Conservation (phyloP, 2,113 vertebrate genomes). For the Macquaria ambigua region DNA sequence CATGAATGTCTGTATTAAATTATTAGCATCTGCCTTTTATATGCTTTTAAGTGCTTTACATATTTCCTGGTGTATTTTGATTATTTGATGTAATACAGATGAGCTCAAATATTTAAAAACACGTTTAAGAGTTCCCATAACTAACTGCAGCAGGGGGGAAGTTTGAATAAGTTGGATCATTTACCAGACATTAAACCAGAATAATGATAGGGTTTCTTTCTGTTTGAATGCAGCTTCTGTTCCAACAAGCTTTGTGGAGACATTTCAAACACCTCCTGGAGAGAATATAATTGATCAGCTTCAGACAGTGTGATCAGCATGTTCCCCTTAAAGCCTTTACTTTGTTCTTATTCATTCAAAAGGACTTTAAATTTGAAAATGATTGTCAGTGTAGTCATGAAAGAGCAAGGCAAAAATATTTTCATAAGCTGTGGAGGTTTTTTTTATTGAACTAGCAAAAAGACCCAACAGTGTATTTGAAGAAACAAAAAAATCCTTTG, state of each 20-base stretch:
- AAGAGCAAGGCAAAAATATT: neutral
- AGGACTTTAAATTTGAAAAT: neutral
- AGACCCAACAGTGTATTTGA: neutral
- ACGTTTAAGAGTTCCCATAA: no score
- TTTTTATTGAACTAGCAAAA: neutral
- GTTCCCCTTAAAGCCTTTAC: neutral
- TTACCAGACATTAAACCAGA: constrained; percentile 3
- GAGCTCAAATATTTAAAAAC: neutral
- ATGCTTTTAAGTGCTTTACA: neutral
- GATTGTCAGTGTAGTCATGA: neutral
- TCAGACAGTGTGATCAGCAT: constrained; percentile 23
- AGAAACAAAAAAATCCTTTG: neutral
- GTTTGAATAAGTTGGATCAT: neutral
- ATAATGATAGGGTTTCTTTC: neutral
- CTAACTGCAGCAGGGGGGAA: no score
- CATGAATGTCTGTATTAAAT: neutral
- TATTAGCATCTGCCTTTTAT: neutral
- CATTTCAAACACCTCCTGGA: constrained; percentile 15
- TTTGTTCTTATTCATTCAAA: constrained; percentile 4
- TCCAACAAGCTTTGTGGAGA: constrained; percentile 9
- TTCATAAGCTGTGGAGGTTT: neutral
- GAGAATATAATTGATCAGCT: constrained; percentile 9
- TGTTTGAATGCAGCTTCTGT: neutral
- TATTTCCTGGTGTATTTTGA: neutral
- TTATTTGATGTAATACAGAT: neutral